phyloP scores from a whole-genome alignment of 2,797 vertebrate genomes.

The Aerospiza tachiro region DNA sequence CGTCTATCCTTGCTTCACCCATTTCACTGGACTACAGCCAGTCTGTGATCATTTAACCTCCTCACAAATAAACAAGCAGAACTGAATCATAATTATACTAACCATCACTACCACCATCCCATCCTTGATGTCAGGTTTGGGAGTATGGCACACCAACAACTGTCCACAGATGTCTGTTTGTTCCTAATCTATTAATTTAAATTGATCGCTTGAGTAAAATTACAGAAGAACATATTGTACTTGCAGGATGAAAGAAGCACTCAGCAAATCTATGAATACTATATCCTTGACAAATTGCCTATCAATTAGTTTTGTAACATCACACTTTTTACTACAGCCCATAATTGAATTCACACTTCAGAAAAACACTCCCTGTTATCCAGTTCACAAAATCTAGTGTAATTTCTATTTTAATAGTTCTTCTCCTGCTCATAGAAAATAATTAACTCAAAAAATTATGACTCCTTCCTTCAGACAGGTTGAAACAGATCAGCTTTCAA shows the following conservation, averaged over 20 bases:
- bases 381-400: not conserved
- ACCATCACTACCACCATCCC: not conserved
- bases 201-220: constrained; percentile 11
- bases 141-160: not conserved
- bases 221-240: not conserved
- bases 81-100: not conserved
- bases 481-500: not conserved
- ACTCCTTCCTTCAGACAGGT: not conserved
- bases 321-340: not conserved
- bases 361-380: not conserved
- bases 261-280: not conserved
- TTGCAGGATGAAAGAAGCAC: not conserved
- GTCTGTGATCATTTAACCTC: not conserved
- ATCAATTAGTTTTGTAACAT: constrained; percentile 34
- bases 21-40: not conserved
- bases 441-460: not conserved
- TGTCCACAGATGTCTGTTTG: not conserved
- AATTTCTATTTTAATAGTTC: not conserved
- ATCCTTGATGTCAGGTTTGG: not conserved
- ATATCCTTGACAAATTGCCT: not conserved
- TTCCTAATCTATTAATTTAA: not conserved
- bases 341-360: constrained; percentile 2
- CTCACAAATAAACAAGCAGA: not conserved
- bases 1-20: not conserved
- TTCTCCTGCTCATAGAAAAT: not conserved